Evolutionary conservation across 2,113 vertebrate genomes (phyloP), one percentile per base, ranked within the genome.

Genomic region (Ptilorrhoa leucosticta): DNA sequence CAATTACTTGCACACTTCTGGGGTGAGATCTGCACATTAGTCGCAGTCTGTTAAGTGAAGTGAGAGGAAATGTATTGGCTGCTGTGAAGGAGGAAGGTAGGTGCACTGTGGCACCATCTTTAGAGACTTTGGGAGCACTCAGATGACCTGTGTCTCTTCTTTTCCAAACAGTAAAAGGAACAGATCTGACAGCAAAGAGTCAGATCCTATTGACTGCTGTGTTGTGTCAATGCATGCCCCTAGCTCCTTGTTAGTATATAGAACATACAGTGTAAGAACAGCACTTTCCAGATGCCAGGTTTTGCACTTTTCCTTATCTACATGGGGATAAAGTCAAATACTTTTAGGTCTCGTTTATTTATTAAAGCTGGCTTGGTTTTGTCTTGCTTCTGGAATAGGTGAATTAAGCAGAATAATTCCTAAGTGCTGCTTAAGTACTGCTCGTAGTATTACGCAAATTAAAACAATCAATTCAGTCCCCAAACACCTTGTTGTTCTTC

Each of bases 401-500:
- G 42, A 87, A 37, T 86, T 87, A 71, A 73, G 44, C 35, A 35
- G 87, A 60, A 8, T 82, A 77, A 65, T 71, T 66, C 30, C 82
- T 66, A 60, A 94, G 68, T n/a, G 13, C 40, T 56, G 20, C 72
- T 92, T n/a, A n/a, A n/a, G n/a, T n/a, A n/a, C n/a, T 95, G 68
- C 87, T 86, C 56, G 83, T 94, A 40, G 39, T 47, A 11, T 94
- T 93, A 77, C 22, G 1, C 61, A 93, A 96, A 94, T 91, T 87
- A 90, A 95, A 96, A 70, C 84, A 81, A 83, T 86, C 92, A 81
- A 37, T 91, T 96, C 48, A 77, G 91, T 89, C 83, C 75, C 95
- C 45, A 40, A 89, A 63, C 75, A 37, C 80, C 57, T 45, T 69
- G 87, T 93, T 95, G 75, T 50, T 54, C 83, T 89, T 76, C 39